phyloP scores from a whole-genome alignment of 2,113 vertebrate species.

The Ginglymostoma cirratum region DNA sequence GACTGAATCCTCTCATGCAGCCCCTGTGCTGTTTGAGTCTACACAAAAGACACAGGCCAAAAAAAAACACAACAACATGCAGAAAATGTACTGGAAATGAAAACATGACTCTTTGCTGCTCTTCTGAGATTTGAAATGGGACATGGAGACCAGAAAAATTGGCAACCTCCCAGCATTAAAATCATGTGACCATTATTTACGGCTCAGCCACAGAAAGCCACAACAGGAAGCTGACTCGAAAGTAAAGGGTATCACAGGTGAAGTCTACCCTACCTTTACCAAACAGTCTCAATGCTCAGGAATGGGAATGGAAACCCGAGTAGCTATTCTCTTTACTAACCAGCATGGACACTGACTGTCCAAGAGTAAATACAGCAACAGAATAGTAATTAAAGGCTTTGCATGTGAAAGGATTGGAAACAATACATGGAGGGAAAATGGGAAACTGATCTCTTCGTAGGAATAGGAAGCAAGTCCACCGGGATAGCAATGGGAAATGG shows the following conservation, averaged over 20 bases:
- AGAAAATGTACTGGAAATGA: not conserved
- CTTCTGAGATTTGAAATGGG: not conserved
- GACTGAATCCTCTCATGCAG: conserved; percentile 92
- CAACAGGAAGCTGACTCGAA: not conserved
- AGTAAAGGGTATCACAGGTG: not conserved
- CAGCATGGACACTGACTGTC: not conserved
- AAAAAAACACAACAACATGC: not conserved
- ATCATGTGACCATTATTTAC: not conserved
- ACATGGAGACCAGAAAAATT: not conserved
- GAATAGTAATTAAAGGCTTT: not conserved
- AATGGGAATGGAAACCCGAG: not conserved
- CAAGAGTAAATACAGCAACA: not conserved
- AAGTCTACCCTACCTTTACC: not conserved
- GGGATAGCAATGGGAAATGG: too few species aligned
- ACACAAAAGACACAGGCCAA: not conserved
- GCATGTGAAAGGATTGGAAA: too few species aligned
- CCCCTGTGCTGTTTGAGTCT: conserved; percentile 82
- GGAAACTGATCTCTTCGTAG: too few species aligned
- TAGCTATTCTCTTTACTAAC: not conserved
- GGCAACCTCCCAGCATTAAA: not conserved
- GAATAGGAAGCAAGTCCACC: too few species aligned
- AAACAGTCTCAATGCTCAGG: too few species aligned
- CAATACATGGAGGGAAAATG: too few species aligned
- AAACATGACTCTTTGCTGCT: not conserved
- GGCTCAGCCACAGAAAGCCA: not conserved